Base-by-base conservation (phyloP, 2,113 vertebrate genomes). In the Theristicus caerulescens region DNA sequence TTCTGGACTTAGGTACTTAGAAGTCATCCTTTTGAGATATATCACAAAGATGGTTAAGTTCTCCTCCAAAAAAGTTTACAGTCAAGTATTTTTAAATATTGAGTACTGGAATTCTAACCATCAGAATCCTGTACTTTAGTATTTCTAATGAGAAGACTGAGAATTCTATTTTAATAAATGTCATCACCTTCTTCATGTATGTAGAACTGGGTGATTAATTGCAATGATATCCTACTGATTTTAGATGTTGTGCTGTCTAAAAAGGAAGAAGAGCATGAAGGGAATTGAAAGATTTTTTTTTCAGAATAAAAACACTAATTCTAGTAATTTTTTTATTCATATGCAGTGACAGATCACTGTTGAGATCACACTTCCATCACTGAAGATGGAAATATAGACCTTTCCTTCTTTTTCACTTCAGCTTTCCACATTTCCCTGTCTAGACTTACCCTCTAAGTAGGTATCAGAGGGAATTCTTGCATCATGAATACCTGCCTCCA, bases 221-320 rank as follows among this genome's bases (percentile, higher is more conserved):
- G 22, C 40, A 73, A 32, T 13, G 11, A 21, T 70, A 31, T 62
- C n/a, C 49, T 62, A 34, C 46, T 21, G 10, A 47, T 92, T 10
- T 62, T 64, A 38, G 10, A 34, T 40, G 31, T 74, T 10, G 3
- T 10, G 4, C 8, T 82, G 10, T 57, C 34, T 52, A 26, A 85
- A 78, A 95, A 61, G 10, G 31, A 93, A 40, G 16, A 69, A 52
- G 15, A 71, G 3, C 34, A 40, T 54, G 4, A 83, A 91, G 4
- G 1, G 6, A 82, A 67, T 2, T 0, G 1, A 81, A 80, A 59
- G 3, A 34, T 62, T 10, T 5, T n/a, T 52, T 79, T 64, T 83
- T 34, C 12, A 29, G 26, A 77, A n/a, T 55, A 47, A 42, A 80
- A 27, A 0, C 20, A 44, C 5, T 57, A 54, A 52, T 77, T 78